phyloP scores from a whole-genome alignment of 2,888 invertebrate species.

The Tinea pellionella region DNA sequence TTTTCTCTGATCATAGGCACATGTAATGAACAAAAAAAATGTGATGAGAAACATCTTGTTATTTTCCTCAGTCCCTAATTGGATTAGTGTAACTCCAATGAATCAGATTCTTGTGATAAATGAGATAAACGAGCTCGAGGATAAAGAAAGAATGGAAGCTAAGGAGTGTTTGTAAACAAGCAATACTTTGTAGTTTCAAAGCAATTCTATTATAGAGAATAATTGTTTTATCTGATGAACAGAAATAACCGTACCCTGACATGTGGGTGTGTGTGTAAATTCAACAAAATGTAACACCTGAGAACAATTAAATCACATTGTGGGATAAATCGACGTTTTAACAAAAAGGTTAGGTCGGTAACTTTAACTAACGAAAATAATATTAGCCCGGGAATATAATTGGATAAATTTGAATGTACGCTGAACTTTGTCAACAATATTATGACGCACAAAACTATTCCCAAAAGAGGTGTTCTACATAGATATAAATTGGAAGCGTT shows the following conservation, averaged over 20 bases:
- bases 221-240: not conserved
- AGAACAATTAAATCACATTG: not conserved
- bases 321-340: not conserved
- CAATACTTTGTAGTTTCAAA: constrained; percentile 2
- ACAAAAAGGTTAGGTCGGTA: not conserved
- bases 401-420: not conserved
- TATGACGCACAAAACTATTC: no score
- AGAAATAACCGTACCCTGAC: not conserved
- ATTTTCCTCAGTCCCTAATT: constrained; percentile 25
- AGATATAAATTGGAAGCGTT: no score
- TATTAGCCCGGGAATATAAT: not conserved
- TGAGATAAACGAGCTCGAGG: constrained; percentile 18
- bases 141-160: constrained; percentile 8
- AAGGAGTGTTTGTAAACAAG: not conserved
- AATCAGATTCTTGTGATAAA: constrained; percentile 36
- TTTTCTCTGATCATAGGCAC: not conserved
- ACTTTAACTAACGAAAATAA: not conserved
- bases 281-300: not conserved
- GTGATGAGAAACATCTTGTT: constrained; percentile 14
- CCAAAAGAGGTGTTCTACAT: no score
- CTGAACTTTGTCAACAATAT: no score
- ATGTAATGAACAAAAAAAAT: constrained; percentile 11
- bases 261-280: not conserved
- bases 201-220: not conserved
- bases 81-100: constrained; percentile 37